phyloP scores from a whole-genome alignment of 2,888 invertebrate genomes.

The Diplazon laetatorius region DNA sequence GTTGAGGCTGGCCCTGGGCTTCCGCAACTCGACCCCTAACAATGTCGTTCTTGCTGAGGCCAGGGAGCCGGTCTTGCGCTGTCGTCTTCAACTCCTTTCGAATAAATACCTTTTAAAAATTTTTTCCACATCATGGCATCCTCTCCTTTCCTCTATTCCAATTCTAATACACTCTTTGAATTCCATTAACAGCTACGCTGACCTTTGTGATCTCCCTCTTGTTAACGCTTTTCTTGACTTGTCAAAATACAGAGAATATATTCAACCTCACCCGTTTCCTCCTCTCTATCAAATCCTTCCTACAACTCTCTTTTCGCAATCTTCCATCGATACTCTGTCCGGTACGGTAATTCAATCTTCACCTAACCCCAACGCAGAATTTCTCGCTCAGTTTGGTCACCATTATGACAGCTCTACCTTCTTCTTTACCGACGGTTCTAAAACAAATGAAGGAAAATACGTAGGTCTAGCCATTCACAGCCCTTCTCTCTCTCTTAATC shows the following conservation, averaged over 20 bases:
- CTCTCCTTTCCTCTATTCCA: not conserved
- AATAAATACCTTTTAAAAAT: not conserved
- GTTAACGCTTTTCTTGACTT: slow-evolving; percentile 1
- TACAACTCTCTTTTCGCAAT: not conserved
- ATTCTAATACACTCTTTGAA: not conserved
- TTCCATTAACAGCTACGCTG: not conserved
- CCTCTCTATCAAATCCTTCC: not conserved
- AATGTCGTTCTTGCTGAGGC: slow-evolving; percentile 1
- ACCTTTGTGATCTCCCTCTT: slow-evolving; percentile 1
- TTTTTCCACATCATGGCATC: not conserved
- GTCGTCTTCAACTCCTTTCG: not conserved
- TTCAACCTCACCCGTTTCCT: not conserved
- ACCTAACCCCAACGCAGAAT: not conserved
- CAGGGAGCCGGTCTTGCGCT: not conserved
- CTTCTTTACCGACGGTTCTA: slow-evolving; percentile 62
- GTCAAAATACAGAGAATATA: not conserved
- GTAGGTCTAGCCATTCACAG: slow-evolving; percentile 37
- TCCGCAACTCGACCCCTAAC: not conserved
- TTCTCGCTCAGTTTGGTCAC: not conserved
- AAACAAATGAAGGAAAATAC: not conserved
- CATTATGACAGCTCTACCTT: not conserved
- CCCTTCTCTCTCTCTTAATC: slow-evolving; percentile 14
- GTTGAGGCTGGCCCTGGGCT: not conserved
- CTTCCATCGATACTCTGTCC: not conserved
- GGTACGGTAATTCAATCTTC: not conserved